These are phyloP conservation scores for Neopelma chrysocephalum DNA, from an alignment of 2,797 vertebrate species.

Conservation along the genomic window DNA sequence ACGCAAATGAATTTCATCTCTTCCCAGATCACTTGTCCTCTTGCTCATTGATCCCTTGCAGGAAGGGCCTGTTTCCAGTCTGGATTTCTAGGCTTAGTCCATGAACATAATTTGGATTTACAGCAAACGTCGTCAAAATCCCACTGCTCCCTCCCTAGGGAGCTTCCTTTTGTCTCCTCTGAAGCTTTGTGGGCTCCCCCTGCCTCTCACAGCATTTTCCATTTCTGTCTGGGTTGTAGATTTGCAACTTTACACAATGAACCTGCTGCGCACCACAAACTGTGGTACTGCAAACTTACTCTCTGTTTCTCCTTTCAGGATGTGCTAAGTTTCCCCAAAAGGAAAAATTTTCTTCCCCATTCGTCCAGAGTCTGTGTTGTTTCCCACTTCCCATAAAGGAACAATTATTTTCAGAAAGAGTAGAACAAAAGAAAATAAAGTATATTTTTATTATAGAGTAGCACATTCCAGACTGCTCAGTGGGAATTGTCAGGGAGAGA, in stretches of 20 bases:
- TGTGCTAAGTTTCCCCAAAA: not conserved
- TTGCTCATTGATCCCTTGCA: not conserved
- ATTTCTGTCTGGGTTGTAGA: not conserved
- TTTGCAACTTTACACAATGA: not conserved
- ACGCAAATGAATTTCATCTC: not conserved
- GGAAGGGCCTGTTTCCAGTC: not conserved
- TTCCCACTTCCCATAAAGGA: not conserved
- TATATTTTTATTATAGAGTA: not conserved
- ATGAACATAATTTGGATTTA: rapidly evolving
- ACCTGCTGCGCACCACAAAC: not conserved
- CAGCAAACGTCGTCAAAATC: not conserved
- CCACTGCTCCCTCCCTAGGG: not conserved
- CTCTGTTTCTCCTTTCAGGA: not conserved
- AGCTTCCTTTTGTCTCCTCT: not conserved
- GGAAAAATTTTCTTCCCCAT: not conserved
- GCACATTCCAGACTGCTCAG: not conserved
- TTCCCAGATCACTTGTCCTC: not conserved
- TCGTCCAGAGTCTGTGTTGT: not conserved
- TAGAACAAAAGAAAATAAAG: not conserved
- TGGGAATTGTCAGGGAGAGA: not conserved
- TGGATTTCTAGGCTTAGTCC: not conserved
- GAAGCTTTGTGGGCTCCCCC: not conserved
- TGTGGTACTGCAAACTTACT: not conserved
- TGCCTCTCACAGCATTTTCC: not conserved
- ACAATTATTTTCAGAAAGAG: not conserved